Evolutionary conservation across 1,140 invertebrate genomes (phyloP).

Genomic region (Planococcus citri): DNA sequence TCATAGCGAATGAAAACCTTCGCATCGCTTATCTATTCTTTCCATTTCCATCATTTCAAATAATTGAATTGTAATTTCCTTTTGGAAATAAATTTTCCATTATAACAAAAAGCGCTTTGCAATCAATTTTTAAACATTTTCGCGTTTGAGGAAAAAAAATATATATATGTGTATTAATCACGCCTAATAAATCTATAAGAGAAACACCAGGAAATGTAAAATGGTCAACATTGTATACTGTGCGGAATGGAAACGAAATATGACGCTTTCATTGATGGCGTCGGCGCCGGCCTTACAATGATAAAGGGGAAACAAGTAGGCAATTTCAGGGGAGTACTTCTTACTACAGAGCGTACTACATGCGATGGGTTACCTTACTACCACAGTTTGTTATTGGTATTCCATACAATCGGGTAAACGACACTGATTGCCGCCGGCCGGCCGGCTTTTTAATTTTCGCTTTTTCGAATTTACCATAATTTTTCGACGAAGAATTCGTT

Average conservation of each 20-base stretch:
- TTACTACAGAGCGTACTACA: constrained; percentile 10
- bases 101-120: neutral
- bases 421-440: neutral
- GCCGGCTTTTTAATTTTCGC: constrained; percentile 15
- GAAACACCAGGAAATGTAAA: neutral
- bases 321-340: neutral
- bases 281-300: constrained; percentile 10
- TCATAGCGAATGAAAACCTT: too few relatives aligned
- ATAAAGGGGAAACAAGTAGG: neutral
- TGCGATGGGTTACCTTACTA: neutral
- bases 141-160: too few relatives aligned
- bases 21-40: too few relatives aligned
- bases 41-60: too few relatives aligned
- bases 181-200: neutral
- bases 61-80: too few relatives aligned
- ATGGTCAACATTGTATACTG: neutral
- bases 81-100: neutral
- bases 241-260: constrained; percentile 7
- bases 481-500: neutral
- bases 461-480: constrained; percentile 1
- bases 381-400: constrained; percentile 15
- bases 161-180: too few relatives aligned
- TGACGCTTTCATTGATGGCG: constrained; percentile 18
- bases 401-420: constrained; percentile 9
- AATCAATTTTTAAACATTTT: neutral